Percentiles rank a stretch among this genome's conserved stretches.
phyloP scores from a whole-genome alignment of 2,113 vertebrate genomes.

The Cottus gobio region DNA sequence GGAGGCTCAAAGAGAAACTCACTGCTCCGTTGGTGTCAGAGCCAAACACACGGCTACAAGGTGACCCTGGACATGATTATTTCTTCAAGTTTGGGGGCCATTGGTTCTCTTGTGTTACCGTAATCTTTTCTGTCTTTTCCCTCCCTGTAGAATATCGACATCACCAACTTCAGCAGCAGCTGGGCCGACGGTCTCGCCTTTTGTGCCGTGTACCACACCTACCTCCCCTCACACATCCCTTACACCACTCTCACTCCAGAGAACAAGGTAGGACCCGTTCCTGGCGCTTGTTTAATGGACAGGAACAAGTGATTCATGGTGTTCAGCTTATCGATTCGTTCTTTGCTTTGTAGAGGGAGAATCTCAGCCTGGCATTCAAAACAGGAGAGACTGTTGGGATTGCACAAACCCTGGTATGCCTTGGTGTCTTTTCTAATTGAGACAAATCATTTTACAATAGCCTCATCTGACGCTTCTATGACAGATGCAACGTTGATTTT shows the following conservation, averaged over 20 bases:
- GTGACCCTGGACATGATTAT: constrained; percentile 51
- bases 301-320: not conserved
- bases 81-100: not conserved
- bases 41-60: constrained; percentile 85
- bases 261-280: constrained; percentile 75
- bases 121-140: not conserved
- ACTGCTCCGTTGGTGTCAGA: constrained; percentile 86
- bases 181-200: constrained; percentile 86
- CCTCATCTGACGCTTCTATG: not conserved
- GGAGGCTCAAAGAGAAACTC: constrained; percentile 87
- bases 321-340: not conserved
- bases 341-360: constrained; percentile 75
- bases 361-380: constrained; percentile 83
- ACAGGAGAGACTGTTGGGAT: constrained; percentile 82
- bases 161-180: constrained; percentile 88
- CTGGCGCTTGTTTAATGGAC: not conserved
- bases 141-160: constrained; percentile 82
- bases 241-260: constrained; percentile 79
- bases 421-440: not conserved
- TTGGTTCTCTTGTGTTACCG: not conserved
- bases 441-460: not conserved
- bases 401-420: constrained; percentile 75
- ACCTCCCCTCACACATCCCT: constrained; percentile 84
- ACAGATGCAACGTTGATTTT: not conserved
- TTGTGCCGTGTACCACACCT: constrained; percentile 85